Evolutionary conservation across 2,888 invertebrate species (phyloP), one percentile per base, ranked within the genome.

Genomic region (Tillus elongatus): DNA sequence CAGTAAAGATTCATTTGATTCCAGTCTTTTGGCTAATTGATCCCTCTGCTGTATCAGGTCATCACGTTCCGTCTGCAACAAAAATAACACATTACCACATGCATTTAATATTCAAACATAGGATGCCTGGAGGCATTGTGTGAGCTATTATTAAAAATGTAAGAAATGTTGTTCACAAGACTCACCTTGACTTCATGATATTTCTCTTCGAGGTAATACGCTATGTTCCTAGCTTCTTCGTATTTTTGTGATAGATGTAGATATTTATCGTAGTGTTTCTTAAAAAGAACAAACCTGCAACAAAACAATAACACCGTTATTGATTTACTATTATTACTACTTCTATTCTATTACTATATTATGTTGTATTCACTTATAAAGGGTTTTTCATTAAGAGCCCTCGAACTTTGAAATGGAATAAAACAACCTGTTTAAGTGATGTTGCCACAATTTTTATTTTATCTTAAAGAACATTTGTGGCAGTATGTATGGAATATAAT

Each of bases 141-240:
- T n/a, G n/a, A n/a, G 24, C 6, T 8, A 19, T 19, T 19, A 19
- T 6, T 8, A 19, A 19, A 19, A 19, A 19, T 19, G 24, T 19
- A 6, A n/a, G n/a, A n/a, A 19, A n/a, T 19, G n/a, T n/a, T n/a
- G n/a, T n/a, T n/a, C n/a, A n/a, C n/a, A n/a, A n/a, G n/a, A 27
- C 61, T 56, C 61, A 75, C 75, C 72, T 75, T 75, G 47, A 75
- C 71, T 64, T 76, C 75, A 52, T 75, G 74, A 60, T 76, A 76
- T 57, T 75, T 75, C 49, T 76, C 75, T 52, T 76, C 75, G 47
- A 76, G 59, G 55, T 75, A 75, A 50, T 75, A 76, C 3, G 74
- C 74, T 47, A 74, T 69, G 53, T 72, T 73, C 42, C 72, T 60
- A 4, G 74, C 73, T 54, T 75, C 75, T 56, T 75, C 74, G 54